A percentile compares a stretch with the other conserved stretches of the same genome.
Conservation (phyloP, 2,888 invertebrate genomes). For the Alcis repandata region DNA sequence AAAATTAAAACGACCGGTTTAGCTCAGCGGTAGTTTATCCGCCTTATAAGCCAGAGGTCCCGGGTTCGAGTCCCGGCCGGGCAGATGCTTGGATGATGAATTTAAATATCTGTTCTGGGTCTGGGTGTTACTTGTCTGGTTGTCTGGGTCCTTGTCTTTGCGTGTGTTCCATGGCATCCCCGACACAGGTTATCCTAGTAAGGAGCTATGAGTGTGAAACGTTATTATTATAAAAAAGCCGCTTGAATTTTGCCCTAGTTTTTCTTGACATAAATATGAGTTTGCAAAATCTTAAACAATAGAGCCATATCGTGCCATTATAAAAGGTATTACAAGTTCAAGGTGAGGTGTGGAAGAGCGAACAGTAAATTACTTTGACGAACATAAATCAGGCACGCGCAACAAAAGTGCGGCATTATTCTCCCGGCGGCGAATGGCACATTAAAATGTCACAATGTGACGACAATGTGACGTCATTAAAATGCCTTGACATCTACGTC, state of each 20-base stretch:
- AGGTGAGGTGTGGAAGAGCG: constrained; percentile 34
- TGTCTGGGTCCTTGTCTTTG: no score
- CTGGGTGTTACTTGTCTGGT: not conserved
- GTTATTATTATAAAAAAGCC: not conserved
- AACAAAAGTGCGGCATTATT: constrained; percentile 74
- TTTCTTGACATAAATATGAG: not conserved
- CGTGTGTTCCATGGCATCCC: no score
- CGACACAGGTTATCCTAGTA: no score
- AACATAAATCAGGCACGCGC: constrained; percentile 65
- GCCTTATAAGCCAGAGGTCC: no score
- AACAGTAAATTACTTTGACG: constrained; percentile 65
- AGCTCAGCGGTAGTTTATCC: no score
- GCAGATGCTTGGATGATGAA: no score
- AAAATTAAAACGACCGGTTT: no score
- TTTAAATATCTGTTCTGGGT: no score
- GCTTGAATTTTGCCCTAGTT: not conserved
- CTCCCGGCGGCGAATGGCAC: constrained; percentile 60
- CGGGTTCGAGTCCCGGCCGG: no score
- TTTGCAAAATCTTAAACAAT: not conserved
- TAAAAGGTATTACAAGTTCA: constrained; percentile 36
- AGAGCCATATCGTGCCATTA: not conserved
- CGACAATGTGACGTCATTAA: constrained; percentile 51
- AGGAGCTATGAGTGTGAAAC: no score
- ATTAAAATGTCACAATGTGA: constrained; percentile 78
- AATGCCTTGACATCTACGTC: constrained; percentile 39